Evolutionary conservation across 2,888 invertebrate genomes (phyloP).

Genomic region (Phrixothrix hirtus): DNA sequence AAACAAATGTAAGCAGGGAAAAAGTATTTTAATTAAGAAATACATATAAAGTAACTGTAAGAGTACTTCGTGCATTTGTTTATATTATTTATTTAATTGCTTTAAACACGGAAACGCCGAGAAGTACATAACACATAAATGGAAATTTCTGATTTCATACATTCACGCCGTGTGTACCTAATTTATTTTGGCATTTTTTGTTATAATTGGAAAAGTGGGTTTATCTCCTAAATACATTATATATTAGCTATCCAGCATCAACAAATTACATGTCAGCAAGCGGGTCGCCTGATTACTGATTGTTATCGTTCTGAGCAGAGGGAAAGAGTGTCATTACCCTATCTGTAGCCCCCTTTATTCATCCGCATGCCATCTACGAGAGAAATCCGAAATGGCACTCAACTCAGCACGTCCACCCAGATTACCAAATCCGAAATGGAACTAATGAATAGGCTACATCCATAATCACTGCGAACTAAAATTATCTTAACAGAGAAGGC

Average conservation of each 20-base stretch:
- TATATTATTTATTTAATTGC: slow-evolving; percentile 3
- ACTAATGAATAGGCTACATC: slow-evolving; percentile 22
- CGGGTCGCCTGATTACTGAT: slow-evolving; percentile 43
- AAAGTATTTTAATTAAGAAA: slow-evolving; percentile 7
- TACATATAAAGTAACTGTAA: slow-evolving; percentile 10
- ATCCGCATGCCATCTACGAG: slow-evolving; percentile 19
- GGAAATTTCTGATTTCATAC: no score
- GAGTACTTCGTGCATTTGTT: slow-evolving; percentile 3
- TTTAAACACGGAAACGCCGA: background rate
- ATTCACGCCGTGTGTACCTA: no score
- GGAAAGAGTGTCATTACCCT: slow-evolving; percentile 42
- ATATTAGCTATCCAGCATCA: slow-evolving; percentile 40
- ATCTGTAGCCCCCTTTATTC: slow-evolving; percentile 25
- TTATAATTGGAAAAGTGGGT: background rate
- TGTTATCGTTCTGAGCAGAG: slow-evolving; percentile 39
- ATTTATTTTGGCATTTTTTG: no score
- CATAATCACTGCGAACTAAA: slow-evolving; percentile 12
- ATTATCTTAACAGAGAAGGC: slow-evolving; percentile 3
- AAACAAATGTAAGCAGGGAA: background rate
- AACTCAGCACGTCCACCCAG: slow-evolving; percentile 25
- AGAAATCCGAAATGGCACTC: slow-evolving; percentile 16
- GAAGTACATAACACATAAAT: background rate
- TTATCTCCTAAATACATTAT: slow-evolving; percentile 7
- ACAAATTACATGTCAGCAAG: slow-evolving; percentile 45
- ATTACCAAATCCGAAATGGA: slow-evolving; percentile 24